A percentile compares a stretch with the other conserved stretches of the same genome.
phyloP scores from a whole-genome alignment of 2,888 invertebrate species.

The Halictus quadricinctus region DNA sequence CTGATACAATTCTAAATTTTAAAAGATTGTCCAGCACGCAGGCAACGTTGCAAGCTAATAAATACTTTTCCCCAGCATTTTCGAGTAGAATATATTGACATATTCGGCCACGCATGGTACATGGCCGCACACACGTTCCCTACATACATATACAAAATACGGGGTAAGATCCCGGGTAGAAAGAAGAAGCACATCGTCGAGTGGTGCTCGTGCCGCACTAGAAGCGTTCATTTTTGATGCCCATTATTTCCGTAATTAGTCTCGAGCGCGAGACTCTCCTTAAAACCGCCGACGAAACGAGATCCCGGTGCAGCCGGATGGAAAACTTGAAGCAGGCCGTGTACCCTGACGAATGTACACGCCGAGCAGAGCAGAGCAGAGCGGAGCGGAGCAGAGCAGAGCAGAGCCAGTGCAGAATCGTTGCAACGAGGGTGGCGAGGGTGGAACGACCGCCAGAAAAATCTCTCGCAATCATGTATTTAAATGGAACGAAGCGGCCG shows the following conservation, averaged over 20 bases:
- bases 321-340: slow-evolving; percentile 44
- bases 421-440: not conserved
- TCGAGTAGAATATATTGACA: not conserved
- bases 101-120: not conserved
- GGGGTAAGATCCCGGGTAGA: slow-evolving; percentile 25
- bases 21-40: too few relatives aligned
- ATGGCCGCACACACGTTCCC: not conserved
- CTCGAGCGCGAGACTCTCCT: slow-evolving; percentile 47
- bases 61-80: not conserved
- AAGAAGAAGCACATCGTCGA: slow-evolving; percentile 30
- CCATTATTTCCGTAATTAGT: slow-evolving; percentile 60
- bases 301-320: slow-evolving; percentile 44
- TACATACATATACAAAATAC: slow-evolving; percentile 1
- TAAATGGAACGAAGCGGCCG: slow-evolving; percentile 57
- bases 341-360: slow-evolving; percentile 7
- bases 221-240: slow-evolving; percentile 52
- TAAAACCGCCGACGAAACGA: slow-evolving; percentile 46
- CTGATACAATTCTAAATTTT: too few relatives aligned
- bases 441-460: slow-evolving; percentile 33
- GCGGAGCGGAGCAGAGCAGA: not conserved
- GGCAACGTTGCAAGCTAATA: not conserved
- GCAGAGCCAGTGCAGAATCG: not conserved
- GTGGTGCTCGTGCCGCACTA: slow-evolving; percentile 31
- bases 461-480: slow-evolving; percentile 64
- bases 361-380: not conserved